Evolutionary conservation across 2,888 invertebrate genomes (phyloP).

Genomic region (Colostygia pectinataria): DNA sequence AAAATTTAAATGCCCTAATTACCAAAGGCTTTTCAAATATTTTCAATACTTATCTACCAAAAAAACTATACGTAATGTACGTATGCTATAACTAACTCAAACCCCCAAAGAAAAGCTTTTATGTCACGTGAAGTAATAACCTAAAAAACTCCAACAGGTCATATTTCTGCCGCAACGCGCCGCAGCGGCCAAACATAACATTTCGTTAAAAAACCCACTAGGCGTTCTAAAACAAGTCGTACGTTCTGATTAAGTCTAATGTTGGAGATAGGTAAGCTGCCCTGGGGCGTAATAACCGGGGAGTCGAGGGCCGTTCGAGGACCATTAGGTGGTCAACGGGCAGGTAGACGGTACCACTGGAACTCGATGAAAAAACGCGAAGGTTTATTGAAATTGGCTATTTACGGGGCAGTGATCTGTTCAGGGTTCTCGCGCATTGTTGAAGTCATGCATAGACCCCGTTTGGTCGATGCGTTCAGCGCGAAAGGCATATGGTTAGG

Average conservation of each 20-base stretch:
- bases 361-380: conserved; percentile 18
- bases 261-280: conserved; percentile 43
- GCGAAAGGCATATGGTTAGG: too few relatives aligned
- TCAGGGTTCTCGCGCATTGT: too few relatives aligned
- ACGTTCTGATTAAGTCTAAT: conserved; percentile 63
- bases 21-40: too few relatives aligned
- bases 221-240: conserved; percentile 44
- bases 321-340: conserved; percentile 53
- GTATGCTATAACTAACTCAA: too few relatives aligned
- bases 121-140: conserved; percentile 13
- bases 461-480: too few relatives aligned
- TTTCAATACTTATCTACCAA: too few relatives aligned
- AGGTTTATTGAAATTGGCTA: neutral
- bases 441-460: too few relatives aligned
- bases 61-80: too few relatives aligned
- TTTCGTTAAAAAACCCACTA: conserved; percentile 43
- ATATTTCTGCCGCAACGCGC: conserved; percentile 11
- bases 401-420: neutral
- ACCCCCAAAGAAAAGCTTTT: conserved; percentile 16
- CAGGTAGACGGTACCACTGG: conserved; percentile 38
- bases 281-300: conserved; percentile 40
- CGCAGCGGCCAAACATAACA: conserved; percentile 27
- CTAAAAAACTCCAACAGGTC: conserved; percentile 14
- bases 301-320: conserved; percentile 35
- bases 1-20: too few relatives aligned